Conservation (phyloP, 2,888 invertebrate genomes). For the Hololepta plana region DNA sequence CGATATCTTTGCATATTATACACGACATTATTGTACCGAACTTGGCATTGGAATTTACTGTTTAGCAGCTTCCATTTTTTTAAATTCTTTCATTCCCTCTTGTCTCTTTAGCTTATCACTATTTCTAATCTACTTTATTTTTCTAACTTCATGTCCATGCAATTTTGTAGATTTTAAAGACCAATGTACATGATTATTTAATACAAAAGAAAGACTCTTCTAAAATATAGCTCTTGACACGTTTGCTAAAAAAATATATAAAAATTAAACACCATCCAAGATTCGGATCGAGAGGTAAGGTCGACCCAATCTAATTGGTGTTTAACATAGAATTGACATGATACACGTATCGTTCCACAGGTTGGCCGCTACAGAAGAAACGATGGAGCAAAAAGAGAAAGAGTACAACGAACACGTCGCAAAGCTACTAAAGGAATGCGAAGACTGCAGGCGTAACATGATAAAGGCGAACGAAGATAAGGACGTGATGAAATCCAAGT, state of each 20-base stretch:
- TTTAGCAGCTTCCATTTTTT: too few relatives aligned
- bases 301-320: constrained; percentile 17
- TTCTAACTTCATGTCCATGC: too few relatives aligned
- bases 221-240: too few relatives aligned
- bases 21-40: constrained; percentile 21
- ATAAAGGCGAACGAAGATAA: constrained; percentile 13
- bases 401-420: constrained; percentile 8
- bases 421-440: constrained; percentile 7
- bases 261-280: constrained; percentile 10
- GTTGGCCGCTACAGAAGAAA: constrained; percentile 15
- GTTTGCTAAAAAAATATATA: too few relatives aligned
- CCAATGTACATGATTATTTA: too few relatives aligned
- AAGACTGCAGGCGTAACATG: constrained; percentile 5
- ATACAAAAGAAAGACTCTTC: too few relatives aligned
- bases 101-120: too few relatives aligned
- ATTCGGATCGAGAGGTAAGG: constrained; percentile 17
- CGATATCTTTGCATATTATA: constrained; percentile 21
- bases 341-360: constrained; percentile 22
- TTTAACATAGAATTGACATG: constrained; percentile 22
- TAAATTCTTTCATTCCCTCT: too few relatives aligned
- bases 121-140: too few relatives aligned
- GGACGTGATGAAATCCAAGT: constrained; percentile 12
- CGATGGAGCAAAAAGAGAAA: constrained; percentile 11
- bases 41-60: constrained; percentile 9
- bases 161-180: too few relatives aligned